Evolutionary conservation across 2,797 vertebrate genomes (phyloP).

Genomic region (Lepus oiostolus): DNA sequence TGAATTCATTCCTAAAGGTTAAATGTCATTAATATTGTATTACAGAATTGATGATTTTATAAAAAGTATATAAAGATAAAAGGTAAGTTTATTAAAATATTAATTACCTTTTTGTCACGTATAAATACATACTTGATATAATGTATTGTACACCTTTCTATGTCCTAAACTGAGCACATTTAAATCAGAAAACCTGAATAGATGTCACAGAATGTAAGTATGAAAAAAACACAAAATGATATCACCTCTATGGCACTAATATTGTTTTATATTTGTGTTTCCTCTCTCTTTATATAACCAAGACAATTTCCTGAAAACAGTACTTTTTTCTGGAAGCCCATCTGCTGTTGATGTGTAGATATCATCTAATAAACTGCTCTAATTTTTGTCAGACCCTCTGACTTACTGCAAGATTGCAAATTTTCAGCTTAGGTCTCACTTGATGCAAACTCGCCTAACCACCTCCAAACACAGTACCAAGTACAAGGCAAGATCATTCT

Average conservation of each 20-base stretch:
- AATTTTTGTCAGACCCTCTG: neutral
- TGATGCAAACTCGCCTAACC: neutral
- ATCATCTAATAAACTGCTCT: constrained; percentile 6
- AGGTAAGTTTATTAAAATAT: neutral
- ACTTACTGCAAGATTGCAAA: neutral
- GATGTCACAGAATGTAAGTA: constrained; percentile 10
- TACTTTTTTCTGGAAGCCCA: constrained; percentile 4
- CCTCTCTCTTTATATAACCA: neutral
- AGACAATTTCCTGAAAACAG: constrained; percentile 41
- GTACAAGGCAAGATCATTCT: constrained; percentile 58
- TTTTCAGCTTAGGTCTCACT: constrained; percentile 43
- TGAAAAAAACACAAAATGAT: neutral
- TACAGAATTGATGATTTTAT: neutral
- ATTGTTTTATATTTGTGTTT: constrained; percentile 34
- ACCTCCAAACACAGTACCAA: constrained; percentile 44
- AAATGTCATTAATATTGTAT: neutral
- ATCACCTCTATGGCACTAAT: neutral
- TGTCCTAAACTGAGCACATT: neutral
- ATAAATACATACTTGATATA: neutral
- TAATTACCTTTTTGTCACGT: neutral
- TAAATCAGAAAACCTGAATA: constrained; percentile 9
- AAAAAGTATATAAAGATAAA: neutral
- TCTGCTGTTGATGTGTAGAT: constrained; percentile 42
- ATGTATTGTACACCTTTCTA: neutral
- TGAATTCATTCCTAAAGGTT: neutral